phyloP scores from a whole-genome alignment of 2,888 invertebrate genomes.

The Neoscelio sp. region DNA sequence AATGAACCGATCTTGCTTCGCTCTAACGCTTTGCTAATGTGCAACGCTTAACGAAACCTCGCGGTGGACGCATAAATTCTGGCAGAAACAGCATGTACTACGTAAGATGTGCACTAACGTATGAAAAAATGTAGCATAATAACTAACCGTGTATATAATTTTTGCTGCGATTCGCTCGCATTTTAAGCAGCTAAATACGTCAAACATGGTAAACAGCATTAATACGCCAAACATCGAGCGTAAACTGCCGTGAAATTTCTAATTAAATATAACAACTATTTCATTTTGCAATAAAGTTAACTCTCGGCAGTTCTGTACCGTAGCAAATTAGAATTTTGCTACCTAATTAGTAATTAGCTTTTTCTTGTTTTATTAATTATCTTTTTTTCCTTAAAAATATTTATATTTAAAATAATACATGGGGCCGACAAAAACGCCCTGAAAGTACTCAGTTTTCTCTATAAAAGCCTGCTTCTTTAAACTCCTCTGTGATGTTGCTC shows the following conservation, averaged over 20 bases:
- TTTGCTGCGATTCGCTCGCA: slow-evolving; percentile 54
- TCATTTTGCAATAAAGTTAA: too few relatives aligned
- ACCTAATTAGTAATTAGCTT: too few relatives aligned
- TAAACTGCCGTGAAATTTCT: slow-evolving; percentile 62
- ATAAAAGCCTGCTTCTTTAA: too few relatives aligned
- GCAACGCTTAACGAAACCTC: slow-evolving; percentile 77
- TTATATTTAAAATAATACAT: too few relatives aligned
- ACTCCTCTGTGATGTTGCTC: too few relatives aligned
- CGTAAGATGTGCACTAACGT: slow-evolving; percentile 62
- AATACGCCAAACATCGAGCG: slow-evolving; percentile 47
- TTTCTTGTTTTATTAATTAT: too few relatives aligned
- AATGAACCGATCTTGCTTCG: too few relatives aligned
- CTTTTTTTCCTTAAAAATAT: too few relatives aligned
- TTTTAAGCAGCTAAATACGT: slow-evolving; percentile 55
- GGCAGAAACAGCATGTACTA: slow-evolving; percentile 54
- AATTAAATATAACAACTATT: slow-evolving; percentile 10
- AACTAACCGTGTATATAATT: slow-evolving; percentile 55
- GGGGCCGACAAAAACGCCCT: too few relatives aligned
- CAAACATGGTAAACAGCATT: slow-evolving; percentile 56
- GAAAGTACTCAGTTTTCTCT: too few relatives aligned
- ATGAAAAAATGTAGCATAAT: slow-evolving; percentile 65
- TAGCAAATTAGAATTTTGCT: too few relatives aligned
- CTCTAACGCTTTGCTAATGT: slow-evolving; percentile 82
- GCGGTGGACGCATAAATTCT: slow-evolving; percentile 69
- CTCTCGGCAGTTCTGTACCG: too few relatives aligned